A percentile compares a stretch with the other conserved stretches of the same genome.
phyloP scores from a whole-genome alignment of 2,797 vertebrate species.

The Loriculus beryllinus region DNA sequence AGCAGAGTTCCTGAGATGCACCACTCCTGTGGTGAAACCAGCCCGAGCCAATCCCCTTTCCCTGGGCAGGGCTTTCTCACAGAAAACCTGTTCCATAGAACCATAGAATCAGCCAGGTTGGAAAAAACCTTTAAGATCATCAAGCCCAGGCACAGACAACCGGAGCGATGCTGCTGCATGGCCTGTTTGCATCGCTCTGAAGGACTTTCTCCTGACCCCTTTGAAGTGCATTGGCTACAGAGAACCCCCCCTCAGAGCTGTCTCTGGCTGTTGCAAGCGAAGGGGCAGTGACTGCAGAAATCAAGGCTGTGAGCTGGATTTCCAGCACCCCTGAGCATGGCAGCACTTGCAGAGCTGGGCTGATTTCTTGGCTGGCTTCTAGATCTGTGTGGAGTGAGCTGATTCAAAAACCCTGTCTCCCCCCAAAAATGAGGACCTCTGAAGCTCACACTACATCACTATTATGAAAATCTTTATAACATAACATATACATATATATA shows the following conservation, averaged over 20 bases:
- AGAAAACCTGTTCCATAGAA: background rate
- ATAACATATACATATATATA: background rate
- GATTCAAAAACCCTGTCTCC: background rate
- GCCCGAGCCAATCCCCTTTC: background rate
- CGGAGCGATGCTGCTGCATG: fast-evolving
- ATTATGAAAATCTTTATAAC: background rate
- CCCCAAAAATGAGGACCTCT: background rate
- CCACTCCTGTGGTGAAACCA: background rate
- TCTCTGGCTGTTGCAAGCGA: background rate
- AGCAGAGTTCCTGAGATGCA: background rate
- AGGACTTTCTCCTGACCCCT: background rate
- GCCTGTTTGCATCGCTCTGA: fast-evolving
- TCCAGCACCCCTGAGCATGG: background rate
- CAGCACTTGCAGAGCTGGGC: background rate
- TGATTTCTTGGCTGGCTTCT: background rate
- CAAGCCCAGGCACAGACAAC: background rate
- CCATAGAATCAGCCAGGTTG: background rate
- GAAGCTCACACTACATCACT: background rate
- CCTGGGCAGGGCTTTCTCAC: background rate
- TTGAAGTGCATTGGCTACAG: background rate
- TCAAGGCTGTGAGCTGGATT: background rate
- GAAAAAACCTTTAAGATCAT: background rate
- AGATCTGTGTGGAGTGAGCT: background rate
- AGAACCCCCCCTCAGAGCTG: background rate
- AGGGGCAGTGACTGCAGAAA: background rate